Evolutionary conservation across 2,888 invertebrate genomes (phyloP).

Genomic region (Smittia sp.): DNA sequence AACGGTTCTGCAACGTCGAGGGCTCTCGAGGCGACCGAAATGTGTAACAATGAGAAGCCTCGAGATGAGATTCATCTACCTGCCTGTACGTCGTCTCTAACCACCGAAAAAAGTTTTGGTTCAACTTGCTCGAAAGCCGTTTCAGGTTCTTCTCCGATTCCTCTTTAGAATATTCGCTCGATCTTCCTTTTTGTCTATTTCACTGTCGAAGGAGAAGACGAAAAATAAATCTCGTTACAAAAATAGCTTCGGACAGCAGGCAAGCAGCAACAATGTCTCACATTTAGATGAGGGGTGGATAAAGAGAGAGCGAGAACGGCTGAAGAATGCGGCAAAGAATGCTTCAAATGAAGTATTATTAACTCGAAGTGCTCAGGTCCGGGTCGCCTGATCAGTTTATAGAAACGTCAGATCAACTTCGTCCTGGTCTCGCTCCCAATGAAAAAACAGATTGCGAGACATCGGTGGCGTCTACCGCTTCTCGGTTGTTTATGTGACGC

Average conservation of each 20-base stretch:
- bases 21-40: neutral
- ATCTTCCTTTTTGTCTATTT: constrained; percentile 23
- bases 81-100: neutral
- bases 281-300: constrained; percentile 13
- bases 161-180: neutral
- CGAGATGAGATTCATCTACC: constrained; percentile 18
- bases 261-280: neutral
- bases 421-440: neutral
- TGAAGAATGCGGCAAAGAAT: constrained; percentile 16
- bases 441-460: neutral
- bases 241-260: constrained; percentile 16
- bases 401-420: neutral
- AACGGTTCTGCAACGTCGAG: neutral
- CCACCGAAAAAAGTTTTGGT: constrained; percentile 11
- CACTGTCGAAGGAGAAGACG: neutral
- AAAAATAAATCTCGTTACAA: constrained; percentile 8
- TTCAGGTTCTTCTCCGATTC: constrained; percentile 5
- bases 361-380: constrained; percentile 1
- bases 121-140: neutral
- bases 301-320: neutral
- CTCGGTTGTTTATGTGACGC: neutral
- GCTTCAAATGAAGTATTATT: neutral
- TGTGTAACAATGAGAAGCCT: constrained; percentile 9
- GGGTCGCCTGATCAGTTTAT: neutral
- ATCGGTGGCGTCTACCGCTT: neutral